Base-by-base conservation (phyloP, 92 coral and sea anemone genomes). In the Epizoanthus ramosus region DNA sequence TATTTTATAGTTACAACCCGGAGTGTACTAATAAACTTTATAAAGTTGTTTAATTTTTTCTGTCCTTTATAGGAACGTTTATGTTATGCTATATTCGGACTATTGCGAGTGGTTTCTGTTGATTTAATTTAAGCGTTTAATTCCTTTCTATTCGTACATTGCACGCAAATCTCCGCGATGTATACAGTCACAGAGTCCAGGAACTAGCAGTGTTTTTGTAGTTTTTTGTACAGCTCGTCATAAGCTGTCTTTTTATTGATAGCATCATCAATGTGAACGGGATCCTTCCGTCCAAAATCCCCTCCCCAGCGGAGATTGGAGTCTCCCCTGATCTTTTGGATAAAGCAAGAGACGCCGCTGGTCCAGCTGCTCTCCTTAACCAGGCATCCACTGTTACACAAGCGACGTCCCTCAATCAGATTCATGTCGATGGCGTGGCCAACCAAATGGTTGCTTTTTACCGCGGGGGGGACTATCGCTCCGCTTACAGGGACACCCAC, bases 361-460 rank as follows among this genome's bases (percentile, higher is more conserved):
- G 47, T 2, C 47, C 47, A 41, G 7, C 45, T 41, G 45, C 45
- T 41, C 7, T 41, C 47, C 47, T 39, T 39, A 6, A 3, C 8
- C 23, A 75, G 81, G 39, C 81, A 75, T 25, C 39, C 0, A 12
- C 81, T 75, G 68, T 75, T 75, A 23, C 92, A 89, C 52, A 24
- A 89, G 9, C 45, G 25, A 1, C 74, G 61, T 8, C 50, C 16
- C 18, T 81, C 84, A 52, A 45, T 57, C 75, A 82, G 58, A 71
- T 86, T 89, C 90, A 89, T 86, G 77, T 86, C 90, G 74, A 86
- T 86, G 6, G 92, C 92, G 57, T 89, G 92, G 35, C 92, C 92
- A 53, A 89, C 74, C 6, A 59, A 70, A 68, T 89, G 92, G 25
- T 89, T 89, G 77, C 92, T 83, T n/a, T n/a, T n/a, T n/a, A 17